These are phyloP conservation scores for Megathymus violae DNA, from an alignment of 1,140 invertebrate genomes.

Conservation along the genomic window DNA sequence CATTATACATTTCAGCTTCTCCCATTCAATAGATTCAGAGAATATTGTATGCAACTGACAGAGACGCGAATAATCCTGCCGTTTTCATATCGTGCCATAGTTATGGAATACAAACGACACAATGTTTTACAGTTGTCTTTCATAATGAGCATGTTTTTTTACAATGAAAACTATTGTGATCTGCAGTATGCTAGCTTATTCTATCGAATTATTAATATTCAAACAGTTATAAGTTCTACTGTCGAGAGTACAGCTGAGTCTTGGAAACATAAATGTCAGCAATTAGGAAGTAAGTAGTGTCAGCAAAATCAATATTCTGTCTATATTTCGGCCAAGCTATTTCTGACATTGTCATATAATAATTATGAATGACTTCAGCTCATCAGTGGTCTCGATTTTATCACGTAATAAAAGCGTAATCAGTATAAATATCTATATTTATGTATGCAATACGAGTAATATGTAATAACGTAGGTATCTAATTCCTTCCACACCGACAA, in stretches of 20 bases:
- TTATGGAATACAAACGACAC: no score
- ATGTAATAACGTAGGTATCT: no score
- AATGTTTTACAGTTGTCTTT: background rate
- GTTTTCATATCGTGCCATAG: no score
- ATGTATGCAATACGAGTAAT: no score
- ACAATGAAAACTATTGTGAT: background rate
- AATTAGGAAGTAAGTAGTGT: conserved; percentile 29
- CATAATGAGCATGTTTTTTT: background rate
- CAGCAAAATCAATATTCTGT: background rate
- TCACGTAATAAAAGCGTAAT: no score
- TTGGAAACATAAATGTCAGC: conserved; percentile 32
- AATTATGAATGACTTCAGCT: background rate
- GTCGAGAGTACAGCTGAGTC: conserved; percentile 26
- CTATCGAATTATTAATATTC: conserved; percentile 34
- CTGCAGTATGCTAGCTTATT: conserved; percentile 17
- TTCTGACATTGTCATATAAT: background rate
- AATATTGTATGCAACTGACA: no score
- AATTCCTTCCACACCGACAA: no score
- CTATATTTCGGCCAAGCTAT: background rate
- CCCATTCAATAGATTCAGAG: no score
- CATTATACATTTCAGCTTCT: no score
- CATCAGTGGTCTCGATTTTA: background rate
- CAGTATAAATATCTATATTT: no score
- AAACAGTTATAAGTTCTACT: conserved; percentile 32
- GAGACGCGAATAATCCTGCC: no score